A percentile compares a stretch with the other conserved stretches of the same genome.
Evolutionary conservation across 2,888 invertebrate genomes (phyloP).

Genomic region (Melangyna quadrimaculata): DNA sequence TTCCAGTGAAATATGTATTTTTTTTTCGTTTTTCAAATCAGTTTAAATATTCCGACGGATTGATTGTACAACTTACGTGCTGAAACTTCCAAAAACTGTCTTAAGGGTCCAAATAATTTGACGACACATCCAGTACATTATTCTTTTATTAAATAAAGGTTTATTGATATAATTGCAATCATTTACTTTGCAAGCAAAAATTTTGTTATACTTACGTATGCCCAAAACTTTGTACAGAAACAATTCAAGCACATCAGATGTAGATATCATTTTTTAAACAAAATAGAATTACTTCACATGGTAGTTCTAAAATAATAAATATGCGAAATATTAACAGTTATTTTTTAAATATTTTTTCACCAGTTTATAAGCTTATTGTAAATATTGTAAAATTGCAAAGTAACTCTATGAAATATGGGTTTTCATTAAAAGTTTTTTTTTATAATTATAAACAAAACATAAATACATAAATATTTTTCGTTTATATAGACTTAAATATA

Average conservation of each 20-base stretch:
- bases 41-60: neutral
- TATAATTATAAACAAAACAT: neutral
- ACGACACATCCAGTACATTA: neutral
- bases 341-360: slow-evolving; percentile 56
- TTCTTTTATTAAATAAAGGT: neutral
- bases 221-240: slow-evolving; percentile 51
- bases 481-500: slow-evolving; percentile 29
- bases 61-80: neutral
- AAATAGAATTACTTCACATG: neutral
- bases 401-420: slow-evolving; percentile 18
- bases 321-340: slow-evolving; percentile 31
- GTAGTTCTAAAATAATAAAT: slow-evolving; percentile 2
- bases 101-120: slow-evolving; percentile 10
- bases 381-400: slow-evolving; percentile 65
- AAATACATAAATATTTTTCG: slow-evolving; percentile 17
- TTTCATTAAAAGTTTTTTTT: slow-evolving; percentile 24
- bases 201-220: neutral
- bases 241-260: slow-evolving; percentile 38
- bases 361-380: slow-evolving; percentile 54
- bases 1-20: neutral
- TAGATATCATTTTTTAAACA: slow-evolving; percentile 34
- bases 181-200: neutral
- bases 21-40: neutral
- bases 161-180: neutral
- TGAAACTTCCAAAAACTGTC: neutral